Base-by-base conservation (phyloP, 2,888 invertebrate species). In the Willowsia nigromaculata region DNA sequence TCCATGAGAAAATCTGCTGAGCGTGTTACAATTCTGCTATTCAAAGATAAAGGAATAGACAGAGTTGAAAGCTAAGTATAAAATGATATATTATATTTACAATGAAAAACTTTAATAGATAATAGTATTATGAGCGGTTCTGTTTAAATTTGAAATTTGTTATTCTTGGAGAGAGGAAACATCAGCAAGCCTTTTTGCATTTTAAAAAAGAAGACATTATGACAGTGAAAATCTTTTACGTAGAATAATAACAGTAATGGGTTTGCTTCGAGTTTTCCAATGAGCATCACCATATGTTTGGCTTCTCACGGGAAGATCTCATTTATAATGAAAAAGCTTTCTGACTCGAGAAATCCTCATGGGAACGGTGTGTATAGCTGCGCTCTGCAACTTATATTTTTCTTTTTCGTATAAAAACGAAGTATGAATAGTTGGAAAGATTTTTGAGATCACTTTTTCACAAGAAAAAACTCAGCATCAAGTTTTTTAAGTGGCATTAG, bases 321-420 rank as follows among this genome's bases (percentile, higher is more conserved):
- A 68, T 85, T 85, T 68, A 78, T 89, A 85, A 85, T 89, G 89
- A 89, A 89, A 85, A 89, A 89, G 89, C 89, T 89, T 89, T 89
- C 74, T 89, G 89, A 85, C 89, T 89, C 43, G n/a, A 56, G 40
- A 89, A 76, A 84, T 85, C 85, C 85, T 62, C 81, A 1, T 84
- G 89, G 85, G 81, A 81, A 84, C 18, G 25, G 37, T 76, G 27
- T 50, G 74, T 50, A 30, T 50, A 27, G 9, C 25, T 56, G 25
- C 18, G 25, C 47, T n/a, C 40, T 11, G 11, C 15, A 37, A 18
- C 40, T 7, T 68, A 37, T 18, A 22, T 43, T 53, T 74, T 7
- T 78, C 13, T 33, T 27, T n/a, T 33, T n/a, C 33, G 33, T 71
- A 1, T 56, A 18, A 50, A 15, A 50, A 37, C 2, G 30, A 56